Evolutionary conservation across 2,888 invertebrate genomes (phyloP).

Genomic region (Leistus spinibarbis): DNA sequence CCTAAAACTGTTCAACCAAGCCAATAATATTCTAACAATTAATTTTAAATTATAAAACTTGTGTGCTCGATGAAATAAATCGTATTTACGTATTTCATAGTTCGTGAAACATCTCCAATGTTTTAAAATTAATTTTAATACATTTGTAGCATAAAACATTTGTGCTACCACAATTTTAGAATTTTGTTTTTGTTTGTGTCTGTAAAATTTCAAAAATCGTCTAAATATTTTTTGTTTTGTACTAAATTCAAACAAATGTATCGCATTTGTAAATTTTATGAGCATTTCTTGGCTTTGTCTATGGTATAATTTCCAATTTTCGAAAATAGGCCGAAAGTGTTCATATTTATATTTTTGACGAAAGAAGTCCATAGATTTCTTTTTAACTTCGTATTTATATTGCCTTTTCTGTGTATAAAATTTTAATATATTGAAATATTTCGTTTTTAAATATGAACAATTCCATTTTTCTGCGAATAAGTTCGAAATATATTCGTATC

Average conservation of each 20-base stretch:
- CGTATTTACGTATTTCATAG: not conserved
- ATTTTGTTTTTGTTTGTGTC: slow-evolving; percentile 8
- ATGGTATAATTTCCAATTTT: slow-evolving; percentile 45
- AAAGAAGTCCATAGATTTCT: slow-evolving; percentile 44
- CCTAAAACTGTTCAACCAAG: slow-evolving; percentile 9
- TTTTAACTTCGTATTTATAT: slow-evolving; percentile 41
- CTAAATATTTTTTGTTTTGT: not conserved
- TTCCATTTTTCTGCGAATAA: slow-evolving; percentile 1
- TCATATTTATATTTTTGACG: slow-evolving; percentile 44
- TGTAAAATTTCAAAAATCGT: slow-evolving; percentile 15
- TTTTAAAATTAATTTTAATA: slow-evolving; percentile 27
- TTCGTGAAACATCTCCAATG: slow-evolving; percentile 25
- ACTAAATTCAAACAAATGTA: slow-evolving; percentile 5
- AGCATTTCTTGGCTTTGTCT: slow-evolving; percentile 20
- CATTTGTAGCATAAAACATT: slow-evolving; percentile 23
- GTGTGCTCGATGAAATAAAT: not conserved
- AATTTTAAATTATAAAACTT: not conserved
- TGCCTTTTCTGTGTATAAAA: slow-evolving; percentile 41
- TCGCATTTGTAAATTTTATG: slow-evolving; percentile 7
- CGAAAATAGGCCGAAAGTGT: slow-evolving; percentile 43
- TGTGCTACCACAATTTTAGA: slow-evolving; percentile 10
- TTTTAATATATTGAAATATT: slow-evolving; percentile 45
- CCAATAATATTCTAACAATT: slow-evolving; percentile 12
- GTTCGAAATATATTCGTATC: slow-evolving; percentile 1
- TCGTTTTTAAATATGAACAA: slow-evolving; percentile 25